Percentiles rank a stretch among this genome's conserved stretches.
Conservation (phyloP, 2,888 invertebrate genomes). For the Steromphala cineraria region DNA sequence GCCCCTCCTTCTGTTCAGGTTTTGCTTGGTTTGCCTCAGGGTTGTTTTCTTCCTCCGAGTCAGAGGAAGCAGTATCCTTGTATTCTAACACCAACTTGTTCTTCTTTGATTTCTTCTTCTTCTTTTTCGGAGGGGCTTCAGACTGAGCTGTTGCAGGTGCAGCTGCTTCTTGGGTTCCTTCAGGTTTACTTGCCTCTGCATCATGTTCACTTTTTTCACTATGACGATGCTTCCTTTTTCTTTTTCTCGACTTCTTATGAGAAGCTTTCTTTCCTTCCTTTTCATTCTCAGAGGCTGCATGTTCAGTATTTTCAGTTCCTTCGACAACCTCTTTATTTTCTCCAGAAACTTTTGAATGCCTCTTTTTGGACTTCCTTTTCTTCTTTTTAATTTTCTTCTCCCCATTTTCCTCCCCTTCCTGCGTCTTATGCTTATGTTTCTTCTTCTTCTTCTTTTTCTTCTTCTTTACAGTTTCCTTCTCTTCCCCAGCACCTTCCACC, state of each 20-base stretch:
- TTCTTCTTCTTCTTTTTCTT: constrained; percentile 55
- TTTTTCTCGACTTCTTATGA: constrained; percentile 38
- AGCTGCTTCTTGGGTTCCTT: constrained; percentile 33
- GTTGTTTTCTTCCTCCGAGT: constrained; percentile 23
- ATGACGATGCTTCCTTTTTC: constrained; percentile 30
- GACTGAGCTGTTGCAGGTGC: constrained; percentile 35
- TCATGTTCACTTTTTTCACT: constrained; percentile 26
- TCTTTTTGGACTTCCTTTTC: constrained; percentile 45
- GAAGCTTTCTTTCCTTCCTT: constrained; percentile 30
- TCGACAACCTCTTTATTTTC: constrained; percentile 34
- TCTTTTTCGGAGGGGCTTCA: constrained; percentile 36
- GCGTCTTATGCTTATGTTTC: constrained; percentile 39
- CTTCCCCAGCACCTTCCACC: constrained; percentile 23
- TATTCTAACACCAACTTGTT: constrained; percentile 14
- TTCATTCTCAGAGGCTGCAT: constrained; percentile 34
- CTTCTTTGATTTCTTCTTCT: constrained; percentile 51
- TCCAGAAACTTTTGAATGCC: neutral
- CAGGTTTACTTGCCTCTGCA: constrained; percentile 29
- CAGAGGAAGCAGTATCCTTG: constrained; percentile 28
- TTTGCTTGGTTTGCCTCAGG: constrained; percentile 29
- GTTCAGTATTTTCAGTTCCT: constrained; percentile 34
- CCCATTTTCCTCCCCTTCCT: constrained; percentile 34
- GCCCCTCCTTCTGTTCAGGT: constrained; percentile 36
- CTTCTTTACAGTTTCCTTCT: constrained; percentile 37
- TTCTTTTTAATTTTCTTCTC: constrained; percentile 36